phyloP scores from a whole-genome alignment of 2,888 invertebrate genomes.

The Troides oblongomaculatus region DNA sequence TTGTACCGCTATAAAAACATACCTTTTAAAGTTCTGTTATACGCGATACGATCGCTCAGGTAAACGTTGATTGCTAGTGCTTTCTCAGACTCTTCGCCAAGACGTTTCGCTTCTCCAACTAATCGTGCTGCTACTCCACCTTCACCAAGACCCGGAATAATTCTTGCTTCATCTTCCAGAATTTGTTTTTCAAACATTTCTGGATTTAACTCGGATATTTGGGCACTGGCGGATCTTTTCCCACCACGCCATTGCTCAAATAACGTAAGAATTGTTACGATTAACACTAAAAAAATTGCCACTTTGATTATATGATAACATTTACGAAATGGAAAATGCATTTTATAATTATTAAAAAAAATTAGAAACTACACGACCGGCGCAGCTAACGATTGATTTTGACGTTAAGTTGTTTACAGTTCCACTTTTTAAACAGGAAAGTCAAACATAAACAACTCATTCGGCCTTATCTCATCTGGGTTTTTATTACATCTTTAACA shows the following conservation, averaged over 20 bases:
- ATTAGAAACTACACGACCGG: conserved; percentile 24
- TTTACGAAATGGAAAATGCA: conserved; percentile 65
- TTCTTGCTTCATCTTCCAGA: conserved; percentile 81
- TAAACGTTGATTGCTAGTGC: conserved; percentile 93
- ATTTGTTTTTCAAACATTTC: conserved; percentile 75
- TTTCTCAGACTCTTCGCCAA: conserved; percentile 86
- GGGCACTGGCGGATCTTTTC: conserved; percentile 50
- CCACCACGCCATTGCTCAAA: conserved; percentile 73
- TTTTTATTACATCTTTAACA: conserved; percentile 24
- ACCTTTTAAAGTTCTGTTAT: conserved; percentile 88
- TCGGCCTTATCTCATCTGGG: conserved; percentile 49
- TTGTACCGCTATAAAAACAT: conserved; percentile 31
- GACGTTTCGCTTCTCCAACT: conserved; percentile 81
- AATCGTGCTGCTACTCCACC: conserved; percentile 84
- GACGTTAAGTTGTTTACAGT: conserved; percentile 51
- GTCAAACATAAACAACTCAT: conserved; percentile 81
- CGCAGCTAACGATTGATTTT: conserved; percentile 29
- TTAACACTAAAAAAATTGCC: conserved; percentile 52
- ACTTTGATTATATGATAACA: conserved; percentile 64
- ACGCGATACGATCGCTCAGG: conserved; percentile 91
- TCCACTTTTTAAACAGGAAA: conserved; percentile 66
- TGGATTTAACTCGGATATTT: conserved; percentile 44
- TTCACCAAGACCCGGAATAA: conserved; percentile 86
- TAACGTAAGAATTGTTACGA: conserved; percentile 56
- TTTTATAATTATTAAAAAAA: conserved; percentile 43